Conservation (phyloP, 2,888 invertebrate genomes). For the Caenorhabditis macrosperma region DNA sequence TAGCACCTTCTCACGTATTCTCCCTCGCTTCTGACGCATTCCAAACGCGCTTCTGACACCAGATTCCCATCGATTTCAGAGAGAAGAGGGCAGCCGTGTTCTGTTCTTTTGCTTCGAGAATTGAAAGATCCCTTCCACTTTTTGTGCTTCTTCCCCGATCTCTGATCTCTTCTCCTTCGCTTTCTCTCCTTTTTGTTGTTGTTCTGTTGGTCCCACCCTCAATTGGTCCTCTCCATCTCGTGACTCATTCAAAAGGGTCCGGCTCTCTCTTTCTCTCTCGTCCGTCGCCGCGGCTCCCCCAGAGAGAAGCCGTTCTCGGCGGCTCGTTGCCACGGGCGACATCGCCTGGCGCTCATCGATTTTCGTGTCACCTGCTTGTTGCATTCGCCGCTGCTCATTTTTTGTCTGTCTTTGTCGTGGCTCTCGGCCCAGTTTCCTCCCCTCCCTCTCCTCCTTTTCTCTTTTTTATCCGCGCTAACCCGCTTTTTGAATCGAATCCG, state of each 20-base stretch:
- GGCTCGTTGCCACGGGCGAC: constrained; percentile 31
- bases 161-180: constrained; percentile 30
- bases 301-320: constrained; percentile 33
- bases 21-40: constrained; percentile 20
- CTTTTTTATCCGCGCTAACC: background rate
- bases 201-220: constrained; percentile 40
- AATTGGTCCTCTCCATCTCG: constrained; percentile 5
- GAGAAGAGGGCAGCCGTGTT: too few relatives aligned
- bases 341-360: constrained; percentile 35
- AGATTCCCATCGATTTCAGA: too few relatives aligned
- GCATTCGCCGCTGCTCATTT: constrained; percentile 11
- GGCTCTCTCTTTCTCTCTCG: background rate
- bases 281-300: background rate
- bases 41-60: background rate
- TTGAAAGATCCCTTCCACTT: constrained; percentile 2
- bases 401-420: background rate
- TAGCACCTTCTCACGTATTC: constrained; percentile 23
- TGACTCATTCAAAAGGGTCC: constrained; percentile 26
- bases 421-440: constrained; percentile 1
- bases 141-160: background rate
- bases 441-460: constrained; percentile 1
- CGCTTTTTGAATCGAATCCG: background rate
- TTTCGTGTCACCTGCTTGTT: constrained; percentile 48
- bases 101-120: background rate
- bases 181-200: constrained; percentile 15